These are phyloP conservation scores for Drosophila quinaria DNA, from an alignment of 2,888 invertebrate genomes.

Conservation along the genomic window DNA sequence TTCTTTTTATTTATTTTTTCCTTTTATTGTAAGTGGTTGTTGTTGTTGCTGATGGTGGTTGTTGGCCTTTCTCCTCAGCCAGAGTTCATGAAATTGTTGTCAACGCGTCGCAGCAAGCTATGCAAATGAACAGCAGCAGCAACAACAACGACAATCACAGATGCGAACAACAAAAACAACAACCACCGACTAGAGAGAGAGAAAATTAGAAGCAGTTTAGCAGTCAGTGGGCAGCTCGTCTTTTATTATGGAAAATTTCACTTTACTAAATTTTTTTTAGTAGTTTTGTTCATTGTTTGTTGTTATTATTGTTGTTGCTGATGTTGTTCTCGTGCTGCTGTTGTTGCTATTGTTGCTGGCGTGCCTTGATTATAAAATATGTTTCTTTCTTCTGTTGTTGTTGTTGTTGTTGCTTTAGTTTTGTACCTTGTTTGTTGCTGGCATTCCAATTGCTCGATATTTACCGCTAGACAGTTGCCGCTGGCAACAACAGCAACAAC, in stretches of 20 bases:
- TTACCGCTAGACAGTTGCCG: conserved; percentile 68
- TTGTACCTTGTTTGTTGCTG: conserved; percentile 35
- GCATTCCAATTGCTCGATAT: conserved; percentile 64
- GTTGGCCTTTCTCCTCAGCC: conserved; percentile 43
- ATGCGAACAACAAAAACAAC: conserved; percentile 5
- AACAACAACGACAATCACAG: not conserved
- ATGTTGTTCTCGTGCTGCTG: conserved; percentile 30
- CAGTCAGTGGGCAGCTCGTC: conserved; percentile 43
- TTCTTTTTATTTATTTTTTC: not conserved
- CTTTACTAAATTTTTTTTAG: conserved; percentile 28
- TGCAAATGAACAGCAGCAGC: conserved; percentile 38
- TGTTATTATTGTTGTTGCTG: conserved; percentile 19
- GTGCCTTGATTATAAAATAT: conserved; percentile 53
- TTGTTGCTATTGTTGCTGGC: conserved; percentile 40
- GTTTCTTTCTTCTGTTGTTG: conserved; percentile 9
- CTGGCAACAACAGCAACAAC: conserved; percentile 28
- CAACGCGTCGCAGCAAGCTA: conserved; percentile 34
- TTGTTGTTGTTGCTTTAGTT: conserved; percentile 27
- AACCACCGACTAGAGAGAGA: conserved; percentile 2
- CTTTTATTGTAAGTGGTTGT: conserved; percentile 8
- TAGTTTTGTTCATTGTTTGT: not conserved
- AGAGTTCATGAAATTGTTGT: conserved; percentile 52
- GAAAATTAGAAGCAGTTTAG: conserved; percentile 54
- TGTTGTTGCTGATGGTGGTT: conserved; percentile 26
- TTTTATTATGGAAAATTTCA: conserved; percentile 58